Conservation (phyloP, 1,140 invertebrate species). For the Pseudachorutes palmiensis region DNA sequence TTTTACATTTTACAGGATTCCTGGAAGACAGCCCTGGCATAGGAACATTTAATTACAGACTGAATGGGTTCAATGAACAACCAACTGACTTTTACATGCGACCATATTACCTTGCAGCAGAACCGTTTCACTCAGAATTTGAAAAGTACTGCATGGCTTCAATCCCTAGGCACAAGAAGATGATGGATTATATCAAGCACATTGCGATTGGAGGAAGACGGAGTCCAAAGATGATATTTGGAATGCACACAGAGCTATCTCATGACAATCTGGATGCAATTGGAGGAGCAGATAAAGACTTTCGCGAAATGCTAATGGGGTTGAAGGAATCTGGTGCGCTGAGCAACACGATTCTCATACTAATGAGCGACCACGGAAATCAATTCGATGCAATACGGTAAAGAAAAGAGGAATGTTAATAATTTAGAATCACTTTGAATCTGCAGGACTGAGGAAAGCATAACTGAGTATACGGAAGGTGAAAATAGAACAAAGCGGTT, state of each 20-base stretch:
- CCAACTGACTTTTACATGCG: constrained; percentile 88
- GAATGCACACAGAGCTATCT: constrained; percentile 80
- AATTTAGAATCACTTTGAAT: too few species aligned
- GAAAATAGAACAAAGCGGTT: too few species aligned
- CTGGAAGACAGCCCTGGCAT: constrained; percentile 76
- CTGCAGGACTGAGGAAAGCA: too few species aligned
- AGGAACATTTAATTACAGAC: constrained; percentile 82
- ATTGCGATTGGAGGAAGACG: constrained; percentile 55
- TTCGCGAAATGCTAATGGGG: constrained; percentile 52
- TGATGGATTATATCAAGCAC: constrained; percentile 57
- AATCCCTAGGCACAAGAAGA: constrained; percentile 62
- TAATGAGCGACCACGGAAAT: constrained; percentile 84
- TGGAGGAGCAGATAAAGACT: constrained; percentile 63
- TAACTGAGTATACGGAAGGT: too few species aligned
- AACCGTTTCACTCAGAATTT: constrained; percentile 42
- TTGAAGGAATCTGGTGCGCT: constrained; percentile 50
- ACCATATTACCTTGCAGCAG: constrained; percentile 60
- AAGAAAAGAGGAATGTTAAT: too few species aligned
- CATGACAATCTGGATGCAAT: constrained; percentile 76
- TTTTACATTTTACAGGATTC: constrained; percentile 55
- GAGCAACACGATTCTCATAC: constrained; percentile 68
- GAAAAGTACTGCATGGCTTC: constrained; percentile 63
- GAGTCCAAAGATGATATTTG: constrained; percentile 71
- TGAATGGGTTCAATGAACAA: constrained; percentile 73
- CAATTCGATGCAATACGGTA: constrained; percentile 47